Evolutionary conservation across 2,113 vertebrate genomes (phyloP).

Genomic region (Phylloscopus trochilus): DNA sequence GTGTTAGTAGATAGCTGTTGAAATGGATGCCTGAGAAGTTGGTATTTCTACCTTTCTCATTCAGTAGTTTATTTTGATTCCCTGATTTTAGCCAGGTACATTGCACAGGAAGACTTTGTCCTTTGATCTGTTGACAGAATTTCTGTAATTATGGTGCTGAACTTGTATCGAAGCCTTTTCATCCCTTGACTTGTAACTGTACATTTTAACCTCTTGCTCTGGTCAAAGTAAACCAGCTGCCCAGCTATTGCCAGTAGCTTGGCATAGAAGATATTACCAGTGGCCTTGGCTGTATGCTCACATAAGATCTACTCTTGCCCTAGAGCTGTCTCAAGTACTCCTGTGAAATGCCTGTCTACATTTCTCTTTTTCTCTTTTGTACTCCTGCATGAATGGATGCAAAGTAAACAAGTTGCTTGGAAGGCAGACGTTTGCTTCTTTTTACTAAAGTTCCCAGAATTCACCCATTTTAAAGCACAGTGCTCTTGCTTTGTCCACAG

Average conservation of each 20-base stretch:
- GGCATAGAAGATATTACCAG: conserved; percentile 58
- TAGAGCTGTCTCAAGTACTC: conserved; percentile 83
- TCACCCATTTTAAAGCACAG: conserved; percentile 82
- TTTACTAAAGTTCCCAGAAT: conserved; percentile 80
- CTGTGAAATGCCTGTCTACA: conserved; percentile 97
- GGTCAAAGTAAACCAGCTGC: conserved; percentile 65
- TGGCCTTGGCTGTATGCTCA: conserved; percentile 70
- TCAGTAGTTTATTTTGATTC: conserved; percentile 84
- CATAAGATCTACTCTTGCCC: conserved; percentile 65
- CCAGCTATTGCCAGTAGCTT: conserved; percentile 58
- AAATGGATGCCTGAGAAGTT: conserved; percentile 94
- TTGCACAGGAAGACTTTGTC: conserved; percentile 94
- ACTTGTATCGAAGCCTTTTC: conserved; percentile 64
- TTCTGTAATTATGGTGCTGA: conserved; percentile 78
- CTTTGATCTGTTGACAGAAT: conserved; percentile 72
- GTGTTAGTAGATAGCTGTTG: conserved; percentile 53
- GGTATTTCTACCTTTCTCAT: conserved; percentile 98
- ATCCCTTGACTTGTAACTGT: conserved; percentile 69
- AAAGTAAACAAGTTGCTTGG: conserved; percentile 93
- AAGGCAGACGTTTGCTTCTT: conserved; percentile 81
- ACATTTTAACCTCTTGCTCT: conserved; percentile 74
- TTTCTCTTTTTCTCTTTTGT: conserved; percentile 79
- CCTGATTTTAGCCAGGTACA: conserved; percentile 87
- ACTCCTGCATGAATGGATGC: conserved; percentile 99
- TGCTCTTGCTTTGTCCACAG: conserved; percentile 88